Percentiles rank a stretch among this genome's conserved stretches.
phyloP scores from a whole-genome alignment of 2,797 vertebrate species.

The Betta splendens region DNA sequence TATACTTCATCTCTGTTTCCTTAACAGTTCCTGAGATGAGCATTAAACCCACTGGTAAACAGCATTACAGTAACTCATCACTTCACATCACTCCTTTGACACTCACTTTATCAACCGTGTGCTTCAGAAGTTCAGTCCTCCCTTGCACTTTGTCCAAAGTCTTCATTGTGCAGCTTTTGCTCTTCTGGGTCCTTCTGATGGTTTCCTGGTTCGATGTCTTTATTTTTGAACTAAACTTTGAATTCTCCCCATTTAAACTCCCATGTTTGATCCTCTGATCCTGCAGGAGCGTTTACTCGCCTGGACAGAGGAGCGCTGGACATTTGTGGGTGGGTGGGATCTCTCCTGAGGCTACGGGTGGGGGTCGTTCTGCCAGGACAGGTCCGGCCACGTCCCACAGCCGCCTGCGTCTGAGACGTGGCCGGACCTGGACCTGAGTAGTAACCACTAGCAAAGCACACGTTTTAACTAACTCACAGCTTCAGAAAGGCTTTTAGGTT shows the following conservation, averaged over 20 bases:
- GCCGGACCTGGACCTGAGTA: too few relatives aligned
- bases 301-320: too few relatives aligned
- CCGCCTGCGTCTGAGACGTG: too few relatives aligned
- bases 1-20: conserved; percentile 72
- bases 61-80: conserved; percentile 16
- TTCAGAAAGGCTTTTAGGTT: too few relatives aligned
- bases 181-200: background rate
- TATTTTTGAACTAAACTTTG: conserved; percentile 13
- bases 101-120: conserved; percentile 81
- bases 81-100: conserved; percentile 54
- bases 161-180: conserved; percentile 71
- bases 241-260: too few relatives aligned
- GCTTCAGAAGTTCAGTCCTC: conserved; percentile 78
- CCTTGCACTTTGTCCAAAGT: conserved; percentile 70
- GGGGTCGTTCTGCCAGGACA: too few relatives aligned
- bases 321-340: too few relatives aligned
- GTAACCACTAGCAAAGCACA: conserved; percentile 29
- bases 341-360: too few relatives aligned
- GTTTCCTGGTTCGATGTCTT: conserved; percentile 6
- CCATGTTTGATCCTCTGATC: too few relatives aligned
- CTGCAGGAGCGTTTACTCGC: too few relatives aligned
- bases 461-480: too few relatives aligned
- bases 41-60: conserved; percentile 21
- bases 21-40: conserved; percentile 58
- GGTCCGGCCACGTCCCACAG: too few relatives aligned